A percentile compares a stretch with the other conserved stretches of the same genome.
Evolutionary conservation across 2,797 vertebrate species (phyloP).

Genomic region (Darevskia nairensis): DNA sequence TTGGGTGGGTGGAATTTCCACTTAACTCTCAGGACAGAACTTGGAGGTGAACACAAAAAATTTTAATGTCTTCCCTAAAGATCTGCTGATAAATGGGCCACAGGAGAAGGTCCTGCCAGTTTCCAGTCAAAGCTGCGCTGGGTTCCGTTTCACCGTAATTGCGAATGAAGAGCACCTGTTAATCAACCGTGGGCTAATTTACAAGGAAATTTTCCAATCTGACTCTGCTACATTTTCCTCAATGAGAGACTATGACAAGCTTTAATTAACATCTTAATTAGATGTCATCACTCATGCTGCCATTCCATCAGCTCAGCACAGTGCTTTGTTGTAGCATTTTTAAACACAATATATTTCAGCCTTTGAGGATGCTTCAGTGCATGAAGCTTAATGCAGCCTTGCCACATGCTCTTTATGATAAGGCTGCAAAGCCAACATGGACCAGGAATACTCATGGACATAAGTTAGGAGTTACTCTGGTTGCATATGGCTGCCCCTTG

Average conservation of each 20-base stretch:
- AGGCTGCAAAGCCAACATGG: background rate
- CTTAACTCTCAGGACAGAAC: constrained; percentile 47
- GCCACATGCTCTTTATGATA: background rate
- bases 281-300: constrained; percentile 48
- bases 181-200: constrained; percentile 66
- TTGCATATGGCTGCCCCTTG: too few relatives aligned
- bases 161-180: constrained; percentile 63
- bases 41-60: constrained; percentile 20
- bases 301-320: constrained; percentile 21
- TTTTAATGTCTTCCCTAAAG: constrained; percentile 42
- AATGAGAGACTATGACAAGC: constrained; percentile 68
- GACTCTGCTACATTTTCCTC: constrained; percentile 63
- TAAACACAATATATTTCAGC: constrained; percentile 9
- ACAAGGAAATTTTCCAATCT: constrained; percentile 64
- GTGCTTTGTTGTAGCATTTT: constrained; percentile 7
- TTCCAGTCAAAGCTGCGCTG: constrained; percentile 45
- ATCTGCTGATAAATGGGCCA: background rate
- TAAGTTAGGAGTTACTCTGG: too few relatives aligned
- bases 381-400: background rate
- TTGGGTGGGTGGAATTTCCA: constrained; percentile 17
- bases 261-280: constrained; percentile 78
- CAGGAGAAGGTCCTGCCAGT: constrained; percentile 38
- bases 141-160: constrained; percentile 64
- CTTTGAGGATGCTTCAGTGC: background rate
- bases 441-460: background rate